Percentiles rank a stretch among this genome's conserved stretches.
phyloP scores from a whole-genome alignment of 2,113 vertebrate genomes.

The Acanthochromis polyacanthus region DNA sequence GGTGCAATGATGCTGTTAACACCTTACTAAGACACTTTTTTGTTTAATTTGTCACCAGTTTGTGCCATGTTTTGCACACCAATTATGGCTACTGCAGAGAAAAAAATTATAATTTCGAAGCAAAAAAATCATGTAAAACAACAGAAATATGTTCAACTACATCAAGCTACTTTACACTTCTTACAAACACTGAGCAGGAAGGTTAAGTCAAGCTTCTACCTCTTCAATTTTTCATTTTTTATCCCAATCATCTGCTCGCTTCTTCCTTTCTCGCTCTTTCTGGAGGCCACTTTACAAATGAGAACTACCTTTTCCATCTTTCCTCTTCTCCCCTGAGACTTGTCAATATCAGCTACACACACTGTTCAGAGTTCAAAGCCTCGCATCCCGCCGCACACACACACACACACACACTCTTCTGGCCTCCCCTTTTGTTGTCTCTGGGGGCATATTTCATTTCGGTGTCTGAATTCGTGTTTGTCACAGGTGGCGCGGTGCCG shows the following conservation, averaged over 20 bases:
- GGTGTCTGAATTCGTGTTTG: conserved; percentile 49
- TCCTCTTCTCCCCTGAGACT: conserved; percentile 66
- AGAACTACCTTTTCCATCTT: conserved; percentile 56
- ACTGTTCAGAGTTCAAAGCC: conserved; percentile 76
- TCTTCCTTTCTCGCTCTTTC: conserved; percentile 41
- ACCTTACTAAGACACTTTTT: too few species aligned
- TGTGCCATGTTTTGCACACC: too few species aligned
- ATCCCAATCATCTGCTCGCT: not conserved
- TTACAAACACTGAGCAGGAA: not conserved
- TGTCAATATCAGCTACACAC: conserved; percentile 76
- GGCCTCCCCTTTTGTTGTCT: conserved; percentile 64
- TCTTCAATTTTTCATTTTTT: not conserved
- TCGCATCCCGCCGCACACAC: conserved; percentile 36
- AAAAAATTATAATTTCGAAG: too few species aligned
- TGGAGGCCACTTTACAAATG: conserved; percentile 72
- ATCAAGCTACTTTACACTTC: not conserved
- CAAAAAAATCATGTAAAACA: too few species aligned
- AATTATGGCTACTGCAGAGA: too few species aligned
- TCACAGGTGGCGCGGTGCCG: conserved; percentile 67
- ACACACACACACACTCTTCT: conserved; percentile 62
- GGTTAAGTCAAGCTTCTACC: not conserved
- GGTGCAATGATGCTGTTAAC: too few species aligned
- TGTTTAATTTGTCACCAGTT: too few species aligned
- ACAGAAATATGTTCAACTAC: too few species aligned
- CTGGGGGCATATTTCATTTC: conserved; percentile 75